Evolutionary conservation across 2,888 invertebrate genomes (phyloP).

Genomic region (Orthonychiurus folsomi): DNA sequence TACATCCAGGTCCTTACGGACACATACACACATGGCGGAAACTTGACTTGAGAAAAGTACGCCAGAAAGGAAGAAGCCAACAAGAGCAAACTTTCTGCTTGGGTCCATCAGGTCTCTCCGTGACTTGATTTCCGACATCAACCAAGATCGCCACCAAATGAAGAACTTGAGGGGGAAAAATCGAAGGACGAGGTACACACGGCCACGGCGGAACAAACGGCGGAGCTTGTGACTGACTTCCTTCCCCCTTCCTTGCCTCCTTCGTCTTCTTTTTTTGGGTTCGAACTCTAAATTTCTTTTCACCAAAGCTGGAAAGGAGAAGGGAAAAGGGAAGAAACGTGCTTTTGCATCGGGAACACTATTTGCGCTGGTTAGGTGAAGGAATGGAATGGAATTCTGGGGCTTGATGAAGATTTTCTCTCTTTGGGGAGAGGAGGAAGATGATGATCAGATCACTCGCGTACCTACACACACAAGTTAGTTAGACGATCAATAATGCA

Average conservation of each 20-base stretch:
- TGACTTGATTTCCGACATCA: constrained; percentile 25
- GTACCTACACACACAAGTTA: not conserved
- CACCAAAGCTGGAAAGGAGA: constrained; percentile 5
- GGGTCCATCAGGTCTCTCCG: constrained; percentile 22
- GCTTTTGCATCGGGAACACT: not conserved
- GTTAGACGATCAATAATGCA: not conserved
- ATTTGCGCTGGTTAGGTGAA: no score
- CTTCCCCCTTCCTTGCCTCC: constrained; percentile 15
- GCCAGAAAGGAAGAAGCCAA: not conserved
- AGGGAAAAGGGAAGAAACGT: constrained; percentile 6
- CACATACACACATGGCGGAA: no score
- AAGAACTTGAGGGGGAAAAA: constrained; percentile 18
- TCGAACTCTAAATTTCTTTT: not conserved
- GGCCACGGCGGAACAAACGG: constrained; percentile 8
- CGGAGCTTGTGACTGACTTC: not conserved
- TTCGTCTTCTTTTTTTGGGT: constrained; percentile 12
- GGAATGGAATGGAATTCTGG: not conserved
- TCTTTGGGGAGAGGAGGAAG: not conserved
- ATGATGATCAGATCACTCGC: not conserved
- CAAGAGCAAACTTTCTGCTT: not conserved
- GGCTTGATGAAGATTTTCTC: not conserved
- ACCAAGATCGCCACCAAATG: constrained; percentile 16
- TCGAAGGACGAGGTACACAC: constrained; percentile 18
- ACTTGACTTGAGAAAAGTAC: not conserved
- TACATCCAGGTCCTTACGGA: no score